Evolutionary conservation across 2,797 vertebrate species (phyloP), one percentile per base, ranked within the genome.

Genomic region (Microchirus variegatus): DNA sequence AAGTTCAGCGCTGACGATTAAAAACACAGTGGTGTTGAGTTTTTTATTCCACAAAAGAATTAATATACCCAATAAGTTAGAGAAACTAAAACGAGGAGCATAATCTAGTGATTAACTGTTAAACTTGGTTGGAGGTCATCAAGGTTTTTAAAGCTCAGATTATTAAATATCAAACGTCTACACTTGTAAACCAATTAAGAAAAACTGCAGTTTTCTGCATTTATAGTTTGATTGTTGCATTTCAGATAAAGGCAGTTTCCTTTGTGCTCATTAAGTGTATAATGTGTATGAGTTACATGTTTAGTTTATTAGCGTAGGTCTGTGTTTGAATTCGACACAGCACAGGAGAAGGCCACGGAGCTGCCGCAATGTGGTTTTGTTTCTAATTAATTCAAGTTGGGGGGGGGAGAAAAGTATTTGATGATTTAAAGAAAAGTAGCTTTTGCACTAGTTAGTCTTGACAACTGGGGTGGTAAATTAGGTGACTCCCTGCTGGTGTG

Each of bases 381-480:
- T 37, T 35, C 9, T 6, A 50, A 15, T 36, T 46, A 40, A 60
- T 55, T 46, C 16, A 42, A 46, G 15, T 31, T 31, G 31, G 3
- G 26, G 26, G 26, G 26, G 26, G 31, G 31, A 8, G 5, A 22
- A 22, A 22, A 19, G 3, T 15, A 37, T 47, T 37, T 36, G 7
- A 46, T 40, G 47, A 42, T 46, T 54, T 19, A 56, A 51, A 26
- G 43, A 56, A 51, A 26, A 48, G 13, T 4, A 35, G 9, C 3
- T 47, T 58, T 48, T 43, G 14, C 35, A 43, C 8, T 9, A 46
- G 45, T 42, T 47, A 41, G 41, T 47, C 35, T 51, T 38, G 37
- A 44, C 6, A 65, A 35, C 37, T 22, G 8, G 13, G 31, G 6
- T 53, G 43, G 48, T 8, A 61, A 58, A 62, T 58, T 10, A 57